A percentile compares a stretch with the other conserved stretches of the same genome.
These are phyloP conservation scores for Holotrichia oblita DNA, from an alignment of 1,140 invertebrate genomes.

Conservation along the genomic window DNA sequence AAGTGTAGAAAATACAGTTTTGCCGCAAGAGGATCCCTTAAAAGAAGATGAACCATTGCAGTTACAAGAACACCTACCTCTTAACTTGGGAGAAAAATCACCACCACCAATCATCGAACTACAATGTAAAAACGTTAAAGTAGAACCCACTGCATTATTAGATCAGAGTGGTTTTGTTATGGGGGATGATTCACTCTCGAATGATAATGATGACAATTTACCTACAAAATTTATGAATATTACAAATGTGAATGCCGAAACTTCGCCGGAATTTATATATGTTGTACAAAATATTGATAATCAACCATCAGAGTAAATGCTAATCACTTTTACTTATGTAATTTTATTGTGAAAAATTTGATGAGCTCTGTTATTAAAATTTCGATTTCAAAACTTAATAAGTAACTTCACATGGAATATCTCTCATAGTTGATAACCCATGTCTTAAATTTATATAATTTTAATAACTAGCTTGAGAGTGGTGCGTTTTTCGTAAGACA, in stretches of 20 bases:
- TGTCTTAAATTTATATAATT: too few relatives aligned
- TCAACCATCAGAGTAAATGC: too few relatives aligned
- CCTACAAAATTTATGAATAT: neutral
- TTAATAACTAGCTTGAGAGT: too few relatives aligned
- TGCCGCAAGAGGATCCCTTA: neutral
- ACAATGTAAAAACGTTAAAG: neutral
- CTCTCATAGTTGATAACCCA: too few relatives aligned
- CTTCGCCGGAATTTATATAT: neutral
- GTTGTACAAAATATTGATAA: neutral
- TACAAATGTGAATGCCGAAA: neutral
- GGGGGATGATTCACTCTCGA: neutral
- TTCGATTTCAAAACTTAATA: too few relatives aligned
- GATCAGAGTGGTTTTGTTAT: neutral
- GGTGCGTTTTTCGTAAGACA: too few relatives aligned
- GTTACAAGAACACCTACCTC: neutral
- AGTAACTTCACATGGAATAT: too few relatives aligned
- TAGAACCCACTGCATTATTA: neutral
- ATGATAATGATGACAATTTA: neutral
- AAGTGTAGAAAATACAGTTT: neutral
- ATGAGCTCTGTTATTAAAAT: too few relatives aligned
- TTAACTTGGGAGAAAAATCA: neutral
- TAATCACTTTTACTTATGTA: too few relatives aligned
- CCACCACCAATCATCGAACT: too few relatives aligned
- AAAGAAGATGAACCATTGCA: neutral
- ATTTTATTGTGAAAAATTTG: too few relatives aligned